Conservation (phyloP, 2,113 vertebrate genomes). For the Labeo catla region DNA sequence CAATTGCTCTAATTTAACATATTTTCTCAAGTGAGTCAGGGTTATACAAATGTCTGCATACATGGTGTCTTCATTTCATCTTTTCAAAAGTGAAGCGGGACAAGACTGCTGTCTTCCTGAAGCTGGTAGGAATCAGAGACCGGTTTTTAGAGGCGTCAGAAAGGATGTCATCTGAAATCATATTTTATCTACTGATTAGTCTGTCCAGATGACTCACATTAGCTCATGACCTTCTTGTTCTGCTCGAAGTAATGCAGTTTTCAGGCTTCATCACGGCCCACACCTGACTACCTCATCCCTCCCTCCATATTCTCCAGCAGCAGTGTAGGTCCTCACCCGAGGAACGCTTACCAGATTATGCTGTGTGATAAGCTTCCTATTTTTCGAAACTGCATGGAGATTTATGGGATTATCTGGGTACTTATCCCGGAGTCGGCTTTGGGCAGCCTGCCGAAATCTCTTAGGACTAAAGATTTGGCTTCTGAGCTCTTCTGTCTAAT, state of each 20-base stretch:
- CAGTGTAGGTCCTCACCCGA: constrained; percentile 58
- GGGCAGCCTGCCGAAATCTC: constrained; percentile 75
- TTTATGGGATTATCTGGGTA: constrained; percentile 77
- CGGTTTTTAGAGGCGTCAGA: neutral
- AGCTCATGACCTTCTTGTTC: constrained; percentile 19
- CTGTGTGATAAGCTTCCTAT: constrained; percentile 84
- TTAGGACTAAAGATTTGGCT: constrained; percentile 75
- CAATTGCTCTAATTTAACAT: neutral
- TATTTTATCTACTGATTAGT: constrained; percentile 16
- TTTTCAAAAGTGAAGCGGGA: constrained; percentile 20
- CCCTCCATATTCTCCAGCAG: constrained; percentile 29
- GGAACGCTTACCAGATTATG: constrained; percentile 74
- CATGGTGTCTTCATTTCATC: neutral
- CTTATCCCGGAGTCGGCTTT: constrained; percentile 75
- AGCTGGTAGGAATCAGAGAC: neutral
- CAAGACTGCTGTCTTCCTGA: neutral
- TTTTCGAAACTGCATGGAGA: constrained; percentile 79
- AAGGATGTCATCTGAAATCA: neutral
- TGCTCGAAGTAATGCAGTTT: neutral
- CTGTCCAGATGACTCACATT: constrained; percentile 17
- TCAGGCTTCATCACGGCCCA: neutral
- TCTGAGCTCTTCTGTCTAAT: constrained; percentile 78
- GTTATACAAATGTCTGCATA: neutral
- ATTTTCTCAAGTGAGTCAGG: neutral
- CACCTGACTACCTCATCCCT: neutral